Evolutionary conservation across 1,140 invertebrate genomes (phyloP), one percentile per base, ranked within the genome.

Genomic region (Lamellibrachia luymesi): DNA sequence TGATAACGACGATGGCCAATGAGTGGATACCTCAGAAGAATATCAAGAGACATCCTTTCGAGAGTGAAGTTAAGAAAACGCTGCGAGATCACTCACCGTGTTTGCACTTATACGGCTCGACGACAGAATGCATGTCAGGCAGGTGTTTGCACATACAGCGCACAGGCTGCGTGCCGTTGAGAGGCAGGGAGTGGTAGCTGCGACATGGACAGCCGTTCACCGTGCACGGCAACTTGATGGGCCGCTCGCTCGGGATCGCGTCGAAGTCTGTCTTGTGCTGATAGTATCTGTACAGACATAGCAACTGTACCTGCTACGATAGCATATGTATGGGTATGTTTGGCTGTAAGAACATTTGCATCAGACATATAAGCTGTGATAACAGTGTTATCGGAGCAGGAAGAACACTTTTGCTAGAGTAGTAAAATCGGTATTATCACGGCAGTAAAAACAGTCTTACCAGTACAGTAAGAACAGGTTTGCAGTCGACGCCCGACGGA

Each of bases 211-310:
- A 96, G 6, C 95, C 95, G 25, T 94, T 94, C 7, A 95, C 95
- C 90, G 94, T 94, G 93, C 96, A 96, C 8, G 96, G 96, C 27
- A 96, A 93, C 22, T 94, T 51, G 49, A 96, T 96, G 1, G 96
- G 96, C 8, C 96, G 94, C 22, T 94, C 94, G 13, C 93, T 93
- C 1, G 96, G 96, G 91, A 96, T 94, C 10, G 93, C 93, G 90
- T 95, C 94, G 94, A 96, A 96, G 91, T 96, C 96, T 92, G 96
- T 96, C 93, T 96, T 95, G 93, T 96, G 96, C 92, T 96, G 95
- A 13, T 92, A 51, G 92, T 92, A 92, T 38, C 92, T 92, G 92
- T 38, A 92, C 49, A 56, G 27, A 92, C 50, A 51, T 22, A 80
- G 25, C 64, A 80, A 80, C 64, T 80, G 64, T 80, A 22, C 64